Percentiles rank a stretch among this genome's conserved stretches.
These are phyloP conservation scores for Drosophila simulans DNA, from an alignment of 1,140 invertebrate species.

Conservation along the genomic window DNA sequence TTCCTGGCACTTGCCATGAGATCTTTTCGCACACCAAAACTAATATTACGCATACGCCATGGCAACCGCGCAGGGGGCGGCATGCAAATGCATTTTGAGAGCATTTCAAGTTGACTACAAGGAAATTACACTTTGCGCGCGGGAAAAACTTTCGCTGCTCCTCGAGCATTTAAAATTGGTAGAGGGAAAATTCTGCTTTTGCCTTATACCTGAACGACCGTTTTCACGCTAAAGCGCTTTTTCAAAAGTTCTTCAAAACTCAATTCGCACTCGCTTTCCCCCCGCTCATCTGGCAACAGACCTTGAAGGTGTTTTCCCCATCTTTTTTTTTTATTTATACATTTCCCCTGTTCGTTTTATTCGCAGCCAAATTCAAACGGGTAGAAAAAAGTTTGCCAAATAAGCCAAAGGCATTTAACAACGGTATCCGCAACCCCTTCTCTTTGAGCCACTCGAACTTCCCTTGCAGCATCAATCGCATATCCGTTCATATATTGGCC, in stretches of 20 bases:
- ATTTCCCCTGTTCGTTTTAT: background rate
- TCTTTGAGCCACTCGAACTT: background rate
- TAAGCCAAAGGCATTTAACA: constrained; percentile 66
- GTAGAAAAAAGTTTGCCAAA: constrained; percentile 59
- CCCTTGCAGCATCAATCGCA: constrained; percentile 22
- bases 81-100: constrained; percentile 72
- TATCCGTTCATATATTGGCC: constrained; percentile 35
- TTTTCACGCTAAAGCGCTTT: constrained; percentile 78
- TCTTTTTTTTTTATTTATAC: constrained; percentile 8
- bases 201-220: constrained; percentile 31
- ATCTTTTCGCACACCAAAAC: constrained; percentile 57
- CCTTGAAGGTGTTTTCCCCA: constrained; percentile 64
- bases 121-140: constrained; percentile 61
- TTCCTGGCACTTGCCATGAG: constrained; percentile 39
- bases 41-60: constrained; percentile 75
- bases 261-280: constrained; percentile 46
- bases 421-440: background rate
- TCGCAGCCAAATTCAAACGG: constrained; percentile 51
- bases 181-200: constrained; percentile 22
- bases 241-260: constrained; percentile 74
- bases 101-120: constrained; percentile 74
- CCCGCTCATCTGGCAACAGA: constrained; percentile 30
- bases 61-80: constrained; percentile 22
- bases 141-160: constrained; percentile 38
- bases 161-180: constrained; percentile 45